Evolutionary conservation across 2,113 vertebrate genomes (phyloP).

Genomic region (Seriola rivoliana): DNA sequence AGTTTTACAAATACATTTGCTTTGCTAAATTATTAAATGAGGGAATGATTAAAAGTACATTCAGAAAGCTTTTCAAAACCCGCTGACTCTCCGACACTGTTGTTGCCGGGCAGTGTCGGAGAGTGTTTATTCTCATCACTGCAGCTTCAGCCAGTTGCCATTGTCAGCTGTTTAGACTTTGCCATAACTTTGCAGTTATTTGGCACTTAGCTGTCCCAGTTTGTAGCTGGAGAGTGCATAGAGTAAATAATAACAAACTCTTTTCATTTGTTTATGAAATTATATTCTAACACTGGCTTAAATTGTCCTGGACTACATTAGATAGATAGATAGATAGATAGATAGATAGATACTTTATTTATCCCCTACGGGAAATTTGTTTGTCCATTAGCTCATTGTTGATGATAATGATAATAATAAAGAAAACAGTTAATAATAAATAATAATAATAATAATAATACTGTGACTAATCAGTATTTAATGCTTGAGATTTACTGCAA

Average conservation of each 20-base stretch:
- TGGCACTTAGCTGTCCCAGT: neutral
- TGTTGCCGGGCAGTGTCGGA: neutral
- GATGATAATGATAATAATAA: no score
- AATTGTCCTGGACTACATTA: neutral
- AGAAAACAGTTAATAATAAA: no score
- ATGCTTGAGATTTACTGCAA: neutral
- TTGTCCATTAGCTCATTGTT: no score
- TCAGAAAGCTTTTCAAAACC: slow-evolving; percentile 12
- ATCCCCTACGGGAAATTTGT: no score
- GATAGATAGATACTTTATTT: no score
- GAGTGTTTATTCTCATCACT: neutral
- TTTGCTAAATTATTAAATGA: slow-evolving; percentile 8
- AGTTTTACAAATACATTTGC: slow-evolving; percentile 7
- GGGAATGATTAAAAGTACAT: slow-evolving; percentile 8
- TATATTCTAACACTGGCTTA: neutral
- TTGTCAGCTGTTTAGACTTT: neutral
- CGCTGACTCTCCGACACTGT: neutral
- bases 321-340: no score
- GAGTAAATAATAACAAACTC: neutral
- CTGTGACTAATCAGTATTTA: neutral
- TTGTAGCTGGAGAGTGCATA: neutral
- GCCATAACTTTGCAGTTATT: neutral
- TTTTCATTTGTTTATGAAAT: neutral
- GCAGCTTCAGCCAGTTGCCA: neutral
- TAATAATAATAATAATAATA: no score